phyloP scores from a whole-genome alignment of 2,888 invertebrate genomes.

The Eupithecia abbreviata region DNA sequence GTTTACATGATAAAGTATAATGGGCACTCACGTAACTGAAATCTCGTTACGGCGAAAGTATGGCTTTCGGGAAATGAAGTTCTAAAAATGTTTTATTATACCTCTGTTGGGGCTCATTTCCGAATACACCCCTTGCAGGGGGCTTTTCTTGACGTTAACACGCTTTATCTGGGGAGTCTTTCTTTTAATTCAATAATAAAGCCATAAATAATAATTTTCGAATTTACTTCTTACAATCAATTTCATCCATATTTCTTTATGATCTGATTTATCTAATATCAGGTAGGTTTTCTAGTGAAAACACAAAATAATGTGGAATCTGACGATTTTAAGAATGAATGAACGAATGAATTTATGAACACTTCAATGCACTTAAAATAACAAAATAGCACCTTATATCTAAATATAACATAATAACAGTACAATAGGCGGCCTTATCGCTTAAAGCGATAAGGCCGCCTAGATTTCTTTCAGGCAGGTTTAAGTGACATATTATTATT shows the following conservation, averaged over 20 bases:
- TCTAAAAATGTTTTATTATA: constrained; percentile 23
- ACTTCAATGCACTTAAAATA: too few relatives aligned
- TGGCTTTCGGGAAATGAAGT: constrained; percentile 19
- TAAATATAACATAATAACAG: too few relatives aligned
- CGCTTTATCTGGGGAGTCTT: not conserved
- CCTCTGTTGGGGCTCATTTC: constrained; percentile 16
- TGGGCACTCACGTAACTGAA: constrained; percentile 13
- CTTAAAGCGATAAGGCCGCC: too few relatives aligned
- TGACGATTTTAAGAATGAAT: too few relatives aligned
- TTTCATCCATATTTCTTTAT: not conserved
- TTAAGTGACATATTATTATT: too few relatives aligned
- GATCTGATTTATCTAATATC: too few relatives aligned
- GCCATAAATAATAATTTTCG: not conserved
- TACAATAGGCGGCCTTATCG: too few relatives aligned
- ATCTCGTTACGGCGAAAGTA: constrained; percentile 20
- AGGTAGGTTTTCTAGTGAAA: too few relatives aligned
- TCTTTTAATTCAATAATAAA: not conserved
- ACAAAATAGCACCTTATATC: too few relatives aligned
- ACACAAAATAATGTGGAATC: too few relatives aligned
- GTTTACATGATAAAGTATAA: not conserved
- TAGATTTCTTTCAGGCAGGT: too few relatives aligned
- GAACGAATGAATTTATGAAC: too few relatives aligned
- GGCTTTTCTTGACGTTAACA: not conserved
- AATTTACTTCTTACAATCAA: not conserved
- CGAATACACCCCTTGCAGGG: constrained; percentile 2